phyloP scores from a whole-genome alignment of 2,797 vertebrate genomes.

The Clarias platycephalus region DNA sequence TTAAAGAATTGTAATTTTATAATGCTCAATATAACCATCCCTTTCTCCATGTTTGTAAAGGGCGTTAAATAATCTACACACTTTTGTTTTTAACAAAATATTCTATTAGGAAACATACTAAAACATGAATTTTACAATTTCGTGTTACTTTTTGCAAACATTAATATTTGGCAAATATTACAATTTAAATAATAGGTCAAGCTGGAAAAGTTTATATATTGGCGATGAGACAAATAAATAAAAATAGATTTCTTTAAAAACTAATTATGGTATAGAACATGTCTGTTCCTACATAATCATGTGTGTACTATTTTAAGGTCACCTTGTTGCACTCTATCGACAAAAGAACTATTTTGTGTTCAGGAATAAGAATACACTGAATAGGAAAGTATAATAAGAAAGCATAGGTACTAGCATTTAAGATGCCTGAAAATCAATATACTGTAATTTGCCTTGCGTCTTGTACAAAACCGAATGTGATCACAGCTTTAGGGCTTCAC shows the following conservation, averaged over 20 bases:
- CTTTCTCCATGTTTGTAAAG: background rate
- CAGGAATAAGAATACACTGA: background rate
- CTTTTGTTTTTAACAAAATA: too few species aligned
- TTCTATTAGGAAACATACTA: background rate
- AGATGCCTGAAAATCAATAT: background rate
- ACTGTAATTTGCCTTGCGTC: background rate
- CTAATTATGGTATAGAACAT: background rate
- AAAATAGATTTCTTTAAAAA: background rate
- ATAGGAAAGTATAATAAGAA: conserved; percentile 1
- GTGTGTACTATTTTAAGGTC: background rate
- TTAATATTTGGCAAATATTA: background rate
- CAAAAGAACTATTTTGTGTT: background rate
- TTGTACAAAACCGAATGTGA: background rate
- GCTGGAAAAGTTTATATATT: background rate
- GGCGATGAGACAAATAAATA: background rate
- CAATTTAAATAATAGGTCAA: background rate
- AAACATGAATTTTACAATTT: background rate
- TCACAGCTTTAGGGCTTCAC: background rate
- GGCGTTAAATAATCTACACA: background rate
- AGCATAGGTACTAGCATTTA: background rate
- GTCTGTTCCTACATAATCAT: background rate
- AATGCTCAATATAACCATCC: background rate
- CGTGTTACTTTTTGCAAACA: background rate
- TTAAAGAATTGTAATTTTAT: too few species aligned
- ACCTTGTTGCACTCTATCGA: too few species aligned